Base-by-base conservation (phyloP, 2,797 vertebrate genomes). In the Cryptoprocta ferox region DNA sequence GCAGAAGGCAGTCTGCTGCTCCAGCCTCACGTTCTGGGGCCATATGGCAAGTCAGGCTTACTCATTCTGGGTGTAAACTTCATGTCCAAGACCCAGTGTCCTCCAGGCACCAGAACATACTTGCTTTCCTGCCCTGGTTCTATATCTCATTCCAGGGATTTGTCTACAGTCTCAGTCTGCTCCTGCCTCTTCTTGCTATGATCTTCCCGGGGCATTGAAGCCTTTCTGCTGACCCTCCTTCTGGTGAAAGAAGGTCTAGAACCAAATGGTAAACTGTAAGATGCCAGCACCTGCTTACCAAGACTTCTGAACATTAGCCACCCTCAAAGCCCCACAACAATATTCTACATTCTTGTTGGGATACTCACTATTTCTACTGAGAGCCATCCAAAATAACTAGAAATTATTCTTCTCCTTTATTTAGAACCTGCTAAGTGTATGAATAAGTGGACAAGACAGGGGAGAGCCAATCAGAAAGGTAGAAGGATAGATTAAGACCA, bases 381-480 rank as follows among this genome's bases (percentile, higher is more conserved):
- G 63, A 84, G 79, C 30, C 24, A 56, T 84, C 65, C 3, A 61
- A 89, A 61, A 89, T 75, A 89, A 84, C 70, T 35, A 39, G 19
- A 76, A 37, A 39, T 59, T 61, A 59, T 90, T 89, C 16, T 93
- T 83, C n/a, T 91, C 21, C 37, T 73, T 81, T 85, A 85, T 94
- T 68, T 86, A 89, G 75, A 89, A 56, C 13, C 70, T 56, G 5
- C 11, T 21, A 70, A 70, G 21, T 92, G 24, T 35, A 89, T 30
- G 48, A 79, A 48, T 85, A 81, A 80, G 32, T 89, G 37, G 9
- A 53, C 53, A 92, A 89, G 50, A 56, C 35, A 53, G 12, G 71
- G 18, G 63, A 87, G 35, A 71, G 15, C 6, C 86, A 82, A 50
- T 63, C 8, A 63, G 50, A 78, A 68, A 95, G 10, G 24, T n/a